These are phyloP conservation scores for Ellobium chinense DNA, from an alignment of 2,888 invertebrate species.

Conservation along the genomic window DNA sequence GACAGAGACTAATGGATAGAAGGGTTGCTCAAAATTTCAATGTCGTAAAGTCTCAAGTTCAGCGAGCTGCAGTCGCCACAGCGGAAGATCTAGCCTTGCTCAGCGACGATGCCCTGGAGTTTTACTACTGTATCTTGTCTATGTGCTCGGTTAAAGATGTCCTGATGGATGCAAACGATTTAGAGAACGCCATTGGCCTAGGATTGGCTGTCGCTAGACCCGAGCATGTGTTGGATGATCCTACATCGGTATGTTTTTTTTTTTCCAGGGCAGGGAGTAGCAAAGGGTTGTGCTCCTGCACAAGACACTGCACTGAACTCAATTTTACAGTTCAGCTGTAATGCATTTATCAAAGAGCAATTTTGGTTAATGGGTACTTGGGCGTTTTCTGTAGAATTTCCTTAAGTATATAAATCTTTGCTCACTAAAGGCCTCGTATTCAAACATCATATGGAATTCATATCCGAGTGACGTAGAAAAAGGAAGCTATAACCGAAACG, in stretches of 20 bases:
- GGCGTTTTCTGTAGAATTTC: too few relatives aligned
- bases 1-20: conserved; percentile 61
- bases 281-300: too few relatives aligned
- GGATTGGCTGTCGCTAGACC: conserved; percentile 62
- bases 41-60: conserved; percentile 50
- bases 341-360: too few relatives aligned
- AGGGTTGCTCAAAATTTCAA: conserved; percentile 59
- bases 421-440: too few relatives aligned
- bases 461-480: too few relatives aligned
- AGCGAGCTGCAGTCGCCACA: background rate
- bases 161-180: conserved; percentile 54
- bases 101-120: conserved; percentile 54
- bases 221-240: conserved; percentile 62
- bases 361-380: too few relatives aligned
- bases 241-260: conserved; percentile 59
- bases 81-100: conserved; percentile 52
- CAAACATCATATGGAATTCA: too few relatives aligned
- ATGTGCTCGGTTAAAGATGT: conserved; percentile 59
- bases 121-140: conserved; percentile 63
- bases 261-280: too few relatives aligned
- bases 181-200: conserved; percentile 62
- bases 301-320: too few relatives aligned
- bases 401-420: too few relatives aligned
- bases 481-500: too few relatives aligned
- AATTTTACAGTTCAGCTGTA: too few relatives aligned